These are phyloP conservation scores for Limnephilus lunatus DNA, from an alignment of 2,888 invertebrate genomes.

Conservation along the genomic window DNA sequence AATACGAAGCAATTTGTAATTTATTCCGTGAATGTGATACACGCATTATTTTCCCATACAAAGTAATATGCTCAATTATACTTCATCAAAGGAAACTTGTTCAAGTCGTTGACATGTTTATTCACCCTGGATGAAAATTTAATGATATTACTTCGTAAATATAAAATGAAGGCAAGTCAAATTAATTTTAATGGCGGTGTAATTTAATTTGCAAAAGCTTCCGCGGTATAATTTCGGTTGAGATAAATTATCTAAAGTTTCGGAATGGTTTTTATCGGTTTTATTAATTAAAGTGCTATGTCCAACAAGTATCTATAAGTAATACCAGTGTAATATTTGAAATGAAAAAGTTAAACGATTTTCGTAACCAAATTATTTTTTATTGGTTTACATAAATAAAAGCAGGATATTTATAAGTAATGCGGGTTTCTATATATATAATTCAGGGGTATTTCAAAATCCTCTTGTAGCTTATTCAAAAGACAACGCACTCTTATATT, in stretches of 20 bases:
- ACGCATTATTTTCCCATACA: neutral
- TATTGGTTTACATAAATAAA: no score
- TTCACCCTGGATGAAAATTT: conserved; percentile 16
- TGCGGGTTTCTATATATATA: no score
- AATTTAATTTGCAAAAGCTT: conserved; percentile 16
- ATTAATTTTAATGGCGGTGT: conserved; percentile 38
- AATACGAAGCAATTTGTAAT: neutral
- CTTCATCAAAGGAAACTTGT: conserved; percentile 15
- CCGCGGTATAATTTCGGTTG: neutral
- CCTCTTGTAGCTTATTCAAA: no score
- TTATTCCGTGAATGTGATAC: neutral
- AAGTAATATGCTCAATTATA: neutral
- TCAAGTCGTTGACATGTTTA: conserved; percentile 40
- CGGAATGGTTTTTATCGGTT: conserved; percentile 21
- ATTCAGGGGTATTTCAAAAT: no score
- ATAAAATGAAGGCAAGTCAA: conserved; percentile 34
- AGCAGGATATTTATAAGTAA: no score
- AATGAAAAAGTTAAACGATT: neutral
- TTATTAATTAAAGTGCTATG: neutral
- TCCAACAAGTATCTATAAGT: neutral
- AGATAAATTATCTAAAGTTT: conserved; percentile 15
- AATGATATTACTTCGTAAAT: neutral
- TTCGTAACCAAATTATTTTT: neutral
- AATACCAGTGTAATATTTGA: neutral
- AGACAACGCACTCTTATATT: no score